Base-by-base conservation (phyloP, 2,113 vertebrate species). In the Mormoops blainvillei region DNA sequence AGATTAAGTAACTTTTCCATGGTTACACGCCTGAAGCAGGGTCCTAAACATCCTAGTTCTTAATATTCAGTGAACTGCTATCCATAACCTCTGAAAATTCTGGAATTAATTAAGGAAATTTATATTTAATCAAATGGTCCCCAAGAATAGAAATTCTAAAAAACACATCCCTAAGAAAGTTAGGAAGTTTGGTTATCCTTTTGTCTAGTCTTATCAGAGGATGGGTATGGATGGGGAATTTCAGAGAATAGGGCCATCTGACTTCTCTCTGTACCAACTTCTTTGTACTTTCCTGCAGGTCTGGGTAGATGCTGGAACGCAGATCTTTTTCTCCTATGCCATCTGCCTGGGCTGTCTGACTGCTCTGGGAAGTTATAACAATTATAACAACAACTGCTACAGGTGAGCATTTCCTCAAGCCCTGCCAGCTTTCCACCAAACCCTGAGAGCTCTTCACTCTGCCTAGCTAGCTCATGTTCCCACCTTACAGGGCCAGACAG, bases 381-480 rank as follows among this genome's bases (percentile, higher is more conserved):
- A 99, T 97, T 99, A 99, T 85, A 98, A 99, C 97, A 99, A 99
- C 93, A 99, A 99, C 98, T 99, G 99, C 98, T 99, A 99, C 99
- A 99, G 99, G 99, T 99, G 98, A 98, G 92, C 68, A n/a, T 24
- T 52, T 38, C 41, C 31, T 52, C 4, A 0, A 28, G 13, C 56
- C 63, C 13, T 4, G 14, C 74, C 12, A 2, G 3, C 13, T 33
- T 52, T 50, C n/a, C 38, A 36, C 61, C 63, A 41, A 41, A 19
- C 70, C 65, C 45, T 4, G 1, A 5, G 19, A 70, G 48, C 70
- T 76, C n/a, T 38, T 38, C 48, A 1, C 0, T 1, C 56, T 19
- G 19, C 22, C 73, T 16, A 41, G 8, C 83, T 26, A 11, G 12
- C 9, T 54, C 58, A 5, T 31, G 73, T 43, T 20, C 22, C 45